Evolutionary conservation across 2,888 invertebrate species (phyloP).

Genomic region (Idaea aversata): DNA sequence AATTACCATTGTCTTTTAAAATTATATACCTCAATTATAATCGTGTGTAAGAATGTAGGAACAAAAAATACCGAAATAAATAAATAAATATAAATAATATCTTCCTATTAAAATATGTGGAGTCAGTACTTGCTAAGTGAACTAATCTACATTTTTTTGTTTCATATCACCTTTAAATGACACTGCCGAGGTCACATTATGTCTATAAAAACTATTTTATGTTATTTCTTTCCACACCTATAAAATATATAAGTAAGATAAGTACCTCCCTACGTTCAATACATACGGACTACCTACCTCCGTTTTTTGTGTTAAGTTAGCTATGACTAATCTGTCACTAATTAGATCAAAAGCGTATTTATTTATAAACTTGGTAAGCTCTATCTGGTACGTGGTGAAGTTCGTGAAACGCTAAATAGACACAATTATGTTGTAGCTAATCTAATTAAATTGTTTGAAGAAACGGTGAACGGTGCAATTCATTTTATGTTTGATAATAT

Average conservation of each 20-base stretch:
- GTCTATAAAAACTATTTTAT: constrained; percentile 11
- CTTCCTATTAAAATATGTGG: constrained; percentile 28
- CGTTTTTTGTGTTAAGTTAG: background rate
- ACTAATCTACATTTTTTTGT: constrained; percentile 37
- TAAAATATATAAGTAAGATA: background rate
- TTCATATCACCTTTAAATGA: constrained; percentile 50
- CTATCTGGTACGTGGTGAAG: no score
- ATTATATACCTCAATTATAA: no score
- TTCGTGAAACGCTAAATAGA: no score
- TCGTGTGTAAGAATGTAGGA: no score
- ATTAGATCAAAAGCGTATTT: background rate
- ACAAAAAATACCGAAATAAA: no score
- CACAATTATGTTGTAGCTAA: no score
- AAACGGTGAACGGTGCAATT: no score
- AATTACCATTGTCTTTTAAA: no score
- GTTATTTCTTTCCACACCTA: constrained; percentile 20
- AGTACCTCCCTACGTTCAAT: background rate
- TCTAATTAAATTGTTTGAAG: no score
- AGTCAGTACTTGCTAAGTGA: constrained; percentile 25
- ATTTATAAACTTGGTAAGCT: no score
- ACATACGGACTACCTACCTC: no score
- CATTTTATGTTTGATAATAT: no score
- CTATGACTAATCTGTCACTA: background rate
- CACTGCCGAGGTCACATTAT: constrained; percentile 47
- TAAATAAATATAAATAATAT: background rate